phyloP scores from a whole-genome alignment of 2,113 vertebrate species.

The Pangasianodon gigas region DNA sequence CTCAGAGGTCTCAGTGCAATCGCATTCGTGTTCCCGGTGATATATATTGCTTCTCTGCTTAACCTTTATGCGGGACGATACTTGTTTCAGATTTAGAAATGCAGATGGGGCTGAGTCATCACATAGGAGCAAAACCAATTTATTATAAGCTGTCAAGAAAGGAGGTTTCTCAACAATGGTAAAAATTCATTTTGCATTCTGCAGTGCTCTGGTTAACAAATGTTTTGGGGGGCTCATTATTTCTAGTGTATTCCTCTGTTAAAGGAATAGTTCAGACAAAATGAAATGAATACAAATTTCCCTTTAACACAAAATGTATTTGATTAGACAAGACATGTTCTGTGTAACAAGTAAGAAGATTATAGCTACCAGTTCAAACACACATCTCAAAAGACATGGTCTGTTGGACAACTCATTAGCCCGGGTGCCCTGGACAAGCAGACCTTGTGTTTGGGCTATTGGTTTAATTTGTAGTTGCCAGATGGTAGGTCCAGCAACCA shows the following conservation, averaged over 20 bases:
- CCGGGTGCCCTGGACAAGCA: neutral
- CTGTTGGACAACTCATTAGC: neutral
- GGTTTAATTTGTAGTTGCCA: neutral
- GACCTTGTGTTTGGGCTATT: neutral
- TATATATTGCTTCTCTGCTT: slow-evolving; percentile 10
- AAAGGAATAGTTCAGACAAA: neutral
- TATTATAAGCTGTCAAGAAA: slow-evolving; percentile 12
- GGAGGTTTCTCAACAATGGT: slow-evolving; percentile 9
- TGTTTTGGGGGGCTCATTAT: neutral
- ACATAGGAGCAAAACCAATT: neutral
- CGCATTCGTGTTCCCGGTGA: neutral
- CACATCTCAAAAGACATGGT: neutral
- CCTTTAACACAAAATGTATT: neutral
- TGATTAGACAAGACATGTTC: neutral
- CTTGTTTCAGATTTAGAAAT: slow-evolving; percentile 23
- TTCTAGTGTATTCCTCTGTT: neutral
- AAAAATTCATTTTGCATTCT: neutral
- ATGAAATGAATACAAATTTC: neutral
- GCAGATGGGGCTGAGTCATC: slow-evolving; percentile 15
- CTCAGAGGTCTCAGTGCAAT: neutral
- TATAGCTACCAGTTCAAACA: neutral
- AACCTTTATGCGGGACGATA: neutral
- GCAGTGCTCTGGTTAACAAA: neutral
- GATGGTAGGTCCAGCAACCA: neutral
- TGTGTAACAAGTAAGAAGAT: neutral